A percentile compares a stretch with the other conserved stretches of the same genome.
These are phyloP conservation scores for Sylvia atricapilla DNA, from an alignment of 2,113 vertebrate genomes.

Conservation along the genomic window DNA sequence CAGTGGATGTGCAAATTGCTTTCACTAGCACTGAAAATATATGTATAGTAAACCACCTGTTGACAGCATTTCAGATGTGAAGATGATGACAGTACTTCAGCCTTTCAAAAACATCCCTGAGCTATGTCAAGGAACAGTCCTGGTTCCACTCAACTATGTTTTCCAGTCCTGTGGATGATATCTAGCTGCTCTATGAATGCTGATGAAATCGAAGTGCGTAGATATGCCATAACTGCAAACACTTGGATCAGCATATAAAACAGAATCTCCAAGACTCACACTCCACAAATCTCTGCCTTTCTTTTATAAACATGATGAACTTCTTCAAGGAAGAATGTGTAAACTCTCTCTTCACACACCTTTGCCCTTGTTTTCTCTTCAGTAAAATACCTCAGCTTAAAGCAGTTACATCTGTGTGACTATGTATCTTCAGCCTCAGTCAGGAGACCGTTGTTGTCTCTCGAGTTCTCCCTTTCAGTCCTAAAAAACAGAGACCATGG, in stretches of 20 bases:
- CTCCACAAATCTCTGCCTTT: background rate
- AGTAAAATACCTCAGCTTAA: constrained; percentile 3
- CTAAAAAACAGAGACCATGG: background rate
- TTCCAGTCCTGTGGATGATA: background rate
- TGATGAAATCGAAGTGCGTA: background rate
- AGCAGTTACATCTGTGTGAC: background rate
- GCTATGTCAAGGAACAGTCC: background rate
- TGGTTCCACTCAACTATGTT: background rate
- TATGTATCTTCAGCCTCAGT: constrained; percentile 20
- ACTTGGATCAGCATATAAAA: background rate
- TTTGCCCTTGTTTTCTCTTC: constrained; percentile 21
- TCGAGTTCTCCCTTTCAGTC: background rate
- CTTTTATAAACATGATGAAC: constrained; percentile 30
- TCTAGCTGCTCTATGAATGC: background rate
- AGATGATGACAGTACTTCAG: background rate
- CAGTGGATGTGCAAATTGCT: background rate
- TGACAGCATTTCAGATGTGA: background rate
- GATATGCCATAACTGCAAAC: background rate
- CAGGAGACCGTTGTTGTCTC: background rate
- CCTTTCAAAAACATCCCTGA: constrained; percentile 21
- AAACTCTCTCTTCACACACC: constrained; percentile 26
- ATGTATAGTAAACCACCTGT: background rate
- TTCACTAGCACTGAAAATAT: background rate
- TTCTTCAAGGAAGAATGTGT: constrained; percentile 20
- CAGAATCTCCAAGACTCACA: background rate